Percentiles rank a stretch among this genome's conserved stretches.
phyloP scores from a whole-genome alignment of 2,888 invertebrate species.

The Plutella xylostella region DNA sequence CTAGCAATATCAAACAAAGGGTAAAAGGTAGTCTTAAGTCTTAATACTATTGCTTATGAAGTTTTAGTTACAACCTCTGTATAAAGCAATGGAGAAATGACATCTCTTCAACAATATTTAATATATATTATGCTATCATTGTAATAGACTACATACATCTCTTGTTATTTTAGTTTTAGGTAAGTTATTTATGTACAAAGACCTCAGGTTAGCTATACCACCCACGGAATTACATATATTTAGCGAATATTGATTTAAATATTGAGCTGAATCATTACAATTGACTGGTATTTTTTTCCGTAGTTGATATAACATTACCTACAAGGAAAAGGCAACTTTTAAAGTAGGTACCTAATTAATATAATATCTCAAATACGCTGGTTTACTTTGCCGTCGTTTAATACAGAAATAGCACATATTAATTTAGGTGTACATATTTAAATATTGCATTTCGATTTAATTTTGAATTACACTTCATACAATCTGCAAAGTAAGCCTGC shows the following conservation, averaged over 20 bases:
- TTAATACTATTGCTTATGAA: conserved; percentile 47
- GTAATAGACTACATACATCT: conserved; percentile 30
- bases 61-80: conserved; percentile 45
- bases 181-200: conserved; percentile 29
- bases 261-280: conserved; percentile 7
- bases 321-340: conserved; percentile 29
- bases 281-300: conserved; percentile 16
- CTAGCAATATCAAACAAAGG: too few relatives aligned
- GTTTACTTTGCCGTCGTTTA: too few relatives aligned
- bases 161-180: conserved; percentile 11
- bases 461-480: background rate
- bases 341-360: too few relatives aligned
- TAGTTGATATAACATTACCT: conserved; percentile 20
- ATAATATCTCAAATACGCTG: too few relatives aligned
- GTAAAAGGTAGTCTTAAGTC: conserved; percentile 11
- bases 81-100: conserved; percentile 34
- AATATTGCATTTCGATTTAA: background rate
- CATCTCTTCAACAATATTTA: conserved; percentile 40
- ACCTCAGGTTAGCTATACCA: conserved; percentile 23
- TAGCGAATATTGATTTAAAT: background rate
- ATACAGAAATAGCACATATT: conserved; percentile 12
- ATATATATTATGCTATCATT: conserved; percentile 25
- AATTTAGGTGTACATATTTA: background rate
- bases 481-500: background rate
- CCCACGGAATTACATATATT: conserved; percentile 16